A percentile compares a stretch with the other conserved stretches of the same genome.
Evolutionary conservation across 2,888 invertebrate genomes (phyloP).

Genomic region (Meiosimyza platycephala): DNA sequence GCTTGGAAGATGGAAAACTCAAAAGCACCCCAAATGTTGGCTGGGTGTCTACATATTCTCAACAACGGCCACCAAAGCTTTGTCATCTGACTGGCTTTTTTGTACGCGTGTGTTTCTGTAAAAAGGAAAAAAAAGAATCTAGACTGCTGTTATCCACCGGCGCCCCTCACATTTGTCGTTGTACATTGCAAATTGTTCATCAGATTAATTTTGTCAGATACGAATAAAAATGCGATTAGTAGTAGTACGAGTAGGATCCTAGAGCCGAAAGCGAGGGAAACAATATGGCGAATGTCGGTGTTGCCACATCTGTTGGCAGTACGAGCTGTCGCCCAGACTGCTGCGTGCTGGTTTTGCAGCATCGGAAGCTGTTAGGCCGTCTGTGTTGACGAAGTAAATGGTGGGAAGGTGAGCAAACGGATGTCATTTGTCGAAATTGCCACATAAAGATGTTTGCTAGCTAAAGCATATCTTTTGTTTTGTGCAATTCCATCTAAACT

Average conservation of each 20-base stretch:
- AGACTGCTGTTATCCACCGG: no score
- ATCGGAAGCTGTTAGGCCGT: neutral
- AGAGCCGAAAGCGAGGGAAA: conserved; percentile 1
- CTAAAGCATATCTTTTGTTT: no score
- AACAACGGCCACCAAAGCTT: no score
- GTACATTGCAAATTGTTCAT: conserved; percentile 26
- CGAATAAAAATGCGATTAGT: conserved; percentile 4
- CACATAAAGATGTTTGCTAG: neutral
- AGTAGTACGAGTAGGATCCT: neutral
- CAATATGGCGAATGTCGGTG: neutral
- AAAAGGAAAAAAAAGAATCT: no score
- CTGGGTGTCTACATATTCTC: no score
- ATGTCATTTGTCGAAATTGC: conserved; percentile 11
- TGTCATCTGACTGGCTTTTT: no score
- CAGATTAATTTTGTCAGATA: conserved; percentile 37
- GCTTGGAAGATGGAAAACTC: no score
- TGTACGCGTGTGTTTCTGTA: no score
- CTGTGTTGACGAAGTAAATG: neutral
- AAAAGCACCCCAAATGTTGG: no score
- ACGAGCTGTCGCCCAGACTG: neutral
- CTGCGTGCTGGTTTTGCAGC: neutral
- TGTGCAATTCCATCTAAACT: no score
- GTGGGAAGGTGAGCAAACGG: neutral
- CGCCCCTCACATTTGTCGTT: conserved; percentile 25
- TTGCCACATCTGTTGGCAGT: neutral